phyloP scores from a whole-genome alignment of 2,888 invertebrate species.

The Heteromyza rotundicornis region DNA sequence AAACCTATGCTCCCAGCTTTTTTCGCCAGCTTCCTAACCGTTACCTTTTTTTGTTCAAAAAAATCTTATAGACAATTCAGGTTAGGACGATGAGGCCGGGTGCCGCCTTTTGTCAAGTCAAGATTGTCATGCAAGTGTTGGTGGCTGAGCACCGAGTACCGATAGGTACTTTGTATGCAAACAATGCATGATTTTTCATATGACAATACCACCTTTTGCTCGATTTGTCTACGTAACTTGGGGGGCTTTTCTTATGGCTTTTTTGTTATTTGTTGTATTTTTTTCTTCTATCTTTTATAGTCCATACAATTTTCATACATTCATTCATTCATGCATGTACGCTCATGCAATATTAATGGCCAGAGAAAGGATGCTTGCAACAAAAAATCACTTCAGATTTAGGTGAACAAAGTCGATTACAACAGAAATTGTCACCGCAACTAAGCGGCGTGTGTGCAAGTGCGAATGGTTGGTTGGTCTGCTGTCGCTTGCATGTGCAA shows the following conservation, averaged over 20 bases:
- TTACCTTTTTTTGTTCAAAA: no score
- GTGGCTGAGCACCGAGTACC: not conserved
- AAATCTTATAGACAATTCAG: not conserved
- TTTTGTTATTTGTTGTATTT: no score
- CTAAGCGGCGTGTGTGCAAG: no score
- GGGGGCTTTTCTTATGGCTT: no score
- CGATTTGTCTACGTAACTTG: no score
- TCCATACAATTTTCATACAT: no score
- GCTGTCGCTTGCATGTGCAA: no score
- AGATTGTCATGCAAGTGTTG: not conserved
- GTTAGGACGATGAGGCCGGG: not conserved
- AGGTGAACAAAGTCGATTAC: slow-evolving; percentile 5
- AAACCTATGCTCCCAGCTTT: no score
- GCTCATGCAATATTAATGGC: not conserved
- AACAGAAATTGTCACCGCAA: not conserved
- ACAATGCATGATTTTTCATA: not conserved
- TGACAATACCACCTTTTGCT: not conserved
- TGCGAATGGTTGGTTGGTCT: no score
- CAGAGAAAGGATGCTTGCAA: not conserved
- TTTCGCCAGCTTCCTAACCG: no score
- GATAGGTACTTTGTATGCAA: not conserved
- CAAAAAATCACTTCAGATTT: slow-evolving; percentile 5
- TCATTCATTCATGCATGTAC: not conserved
- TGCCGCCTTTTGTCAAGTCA: not conserved
- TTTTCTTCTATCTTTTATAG: no score